Evolutionary conservation across 2,888 invertebrate species (phyloP).

Genomic region (Acleris holmiana): DNA sequence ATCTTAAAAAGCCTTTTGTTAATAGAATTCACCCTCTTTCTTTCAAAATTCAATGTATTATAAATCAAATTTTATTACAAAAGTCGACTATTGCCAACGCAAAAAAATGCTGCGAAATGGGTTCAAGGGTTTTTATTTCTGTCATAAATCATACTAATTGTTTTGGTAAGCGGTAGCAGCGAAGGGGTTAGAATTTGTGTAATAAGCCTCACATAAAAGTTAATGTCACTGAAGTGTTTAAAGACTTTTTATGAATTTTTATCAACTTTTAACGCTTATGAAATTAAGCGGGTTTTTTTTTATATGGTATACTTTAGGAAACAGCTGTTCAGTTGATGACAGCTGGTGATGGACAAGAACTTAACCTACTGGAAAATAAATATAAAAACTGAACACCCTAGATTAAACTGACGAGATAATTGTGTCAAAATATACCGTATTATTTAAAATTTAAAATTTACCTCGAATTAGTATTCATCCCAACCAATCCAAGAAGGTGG

Average conservation of each 20-base stretch:
- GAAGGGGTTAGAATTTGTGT: slow-evolving; percentile 58
- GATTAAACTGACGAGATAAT: too few species aligned
- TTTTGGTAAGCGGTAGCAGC: slow-evolving; percentile 60
- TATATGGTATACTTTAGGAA: too few species aligned
- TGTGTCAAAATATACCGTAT: too few species aligned
- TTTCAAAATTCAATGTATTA: slow-evolving; percentile 58
- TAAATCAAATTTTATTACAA: slow-evolving; percentile 70
- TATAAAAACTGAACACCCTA: too few species aligned
- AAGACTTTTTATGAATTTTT: neutral
- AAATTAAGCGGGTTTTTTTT: too few species aligned
- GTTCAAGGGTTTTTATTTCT: slow-evolving; percentile 76
- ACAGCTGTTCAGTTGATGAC: too few species aligned
- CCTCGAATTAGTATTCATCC: too few species aligned
- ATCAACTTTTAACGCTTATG: neutral
- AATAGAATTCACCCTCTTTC: slow-evolving; percentile 48
- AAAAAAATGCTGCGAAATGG: slow-evolving; percentile 71
- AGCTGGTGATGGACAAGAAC: too few species aligned
- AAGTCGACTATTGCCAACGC: slow-evolving; percentile 68
- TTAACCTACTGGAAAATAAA: too few species aligned
- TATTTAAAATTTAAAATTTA: too few species aligned
- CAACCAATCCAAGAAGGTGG: too few species aligned
- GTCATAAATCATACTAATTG: slow-evolving; percentile 79
- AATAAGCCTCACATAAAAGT: slow-evolving; percentile 27
- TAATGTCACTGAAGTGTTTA: slow-evolving; percentile 19
- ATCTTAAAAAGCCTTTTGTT: slow-evolving; percentile 33